Base-by-base conservation (phyloP, 23 tunicate genomes). In the Corella eumyota region DNA sequence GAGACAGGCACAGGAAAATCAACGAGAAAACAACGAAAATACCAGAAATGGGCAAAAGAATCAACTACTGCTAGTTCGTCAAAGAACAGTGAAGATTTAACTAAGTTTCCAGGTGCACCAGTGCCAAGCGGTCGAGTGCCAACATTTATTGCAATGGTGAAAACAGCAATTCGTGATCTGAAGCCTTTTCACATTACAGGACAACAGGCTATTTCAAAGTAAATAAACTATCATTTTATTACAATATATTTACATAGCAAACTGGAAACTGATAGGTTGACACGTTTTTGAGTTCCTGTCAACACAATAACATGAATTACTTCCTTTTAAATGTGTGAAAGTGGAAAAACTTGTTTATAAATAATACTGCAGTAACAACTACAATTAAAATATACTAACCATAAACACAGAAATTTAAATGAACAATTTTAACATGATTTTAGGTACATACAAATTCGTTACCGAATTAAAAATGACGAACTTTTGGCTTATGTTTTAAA, bases 161-260 rank as follows among this genome's bases (percentile, higher is more conserved):
- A 88, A 73, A 79, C 96, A 2, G 96, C 96, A 1, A 68, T 88
- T 9, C 74, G 81, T 32, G 96, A 88, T 40, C 44, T 88, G 33
- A 61, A 53, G 53, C 88, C 77, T 17, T 88, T 61, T 56, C 34
- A 55, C 4, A 35, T 73, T 32, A 79, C 81, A 0, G 62, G 73
- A 20, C 57, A 55, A 65, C 68, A 67, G 33, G 96, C 74, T 2
- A 88, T 88, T 45, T 56, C 96, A 11, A 79, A 78, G 96, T 81
- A 58, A n/a, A n/a, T n/a, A n/a, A n/a, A n/a, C n/a, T n/a, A n/a
- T n/a, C n/a, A 13, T 44, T 44, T 44, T 44, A 44, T 17, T 44
- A 44, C 17, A 44, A 13, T 17, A 13, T 44, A 13, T 13, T 13
- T 44, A 44, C 49, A 13, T 44, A 44, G 17, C 13, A 13, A 44